Conservation (phyloP, 2,113 vertebrate genomes). For the Dermatemys mawii region DNA sequence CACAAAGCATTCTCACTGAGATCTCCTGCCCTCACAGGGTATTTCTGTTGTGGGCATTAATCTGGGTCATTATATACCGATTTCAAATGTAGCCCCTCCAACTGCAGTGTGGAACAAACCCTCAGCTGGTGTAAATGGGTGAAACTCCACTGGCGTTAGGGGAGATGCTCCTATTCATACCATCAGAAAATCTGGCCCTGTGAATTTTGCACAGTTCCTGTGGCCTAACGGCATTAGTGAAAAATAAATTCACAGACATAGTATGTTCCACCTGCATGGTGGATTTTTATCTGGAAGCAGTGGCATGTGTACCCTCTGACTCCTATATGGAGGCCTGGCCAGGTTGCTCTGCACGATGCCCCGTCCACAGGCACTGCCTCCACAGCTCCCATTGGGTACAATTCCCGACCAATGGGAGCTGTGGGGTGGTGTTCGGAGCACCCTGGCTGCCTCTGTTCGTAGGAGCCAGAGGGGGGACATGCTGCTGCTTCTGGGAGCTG, state of each 20-base stretch:
- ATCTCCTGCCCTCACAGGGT: not conserved
- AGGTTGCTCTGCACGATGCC: too few relatives aligned
- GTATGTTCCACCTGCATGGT: not conserved
- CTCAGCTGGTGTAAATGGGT: not conserved
- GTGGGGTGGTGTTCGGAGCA: too few relatives aligned
- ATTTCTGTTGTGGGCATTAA: not conserved
- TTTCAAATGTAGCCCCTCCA: not conserved
- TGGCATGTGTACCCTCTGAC: too few relatives aligned
- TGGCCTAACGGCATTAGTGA: not conserved
- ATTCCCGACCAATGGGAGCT: too few relatives aligned
- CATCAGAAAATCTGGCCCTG: not conserved
- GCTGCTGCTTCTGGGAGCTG: too few relatives aligned
- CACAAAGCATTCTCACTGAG: not conserved
- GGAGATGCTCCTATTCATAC: not conserved
- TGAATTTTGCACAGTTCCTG: not conserved
- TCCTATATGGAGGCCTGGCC: too few relatives aligned
- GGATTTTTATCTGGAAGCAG: too few relatives aligned
- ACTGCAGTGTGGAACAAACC: not conserved
- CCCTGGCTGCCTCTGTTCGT: too few relatives aligned
- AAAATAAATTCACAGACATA: not conserved
- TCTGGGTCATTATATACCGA: not conserved
- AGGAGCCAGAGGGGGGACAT: too few relatives aligned
- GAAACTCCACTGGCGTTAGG: accelerated
- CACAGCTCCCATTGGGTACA: too few relatives aligned
- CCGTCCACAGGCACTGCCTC: too few relatives aligned